Conservation (phyloP, 2,113 vertebrate genomes). For the Nycticebus coucang region DNA sequence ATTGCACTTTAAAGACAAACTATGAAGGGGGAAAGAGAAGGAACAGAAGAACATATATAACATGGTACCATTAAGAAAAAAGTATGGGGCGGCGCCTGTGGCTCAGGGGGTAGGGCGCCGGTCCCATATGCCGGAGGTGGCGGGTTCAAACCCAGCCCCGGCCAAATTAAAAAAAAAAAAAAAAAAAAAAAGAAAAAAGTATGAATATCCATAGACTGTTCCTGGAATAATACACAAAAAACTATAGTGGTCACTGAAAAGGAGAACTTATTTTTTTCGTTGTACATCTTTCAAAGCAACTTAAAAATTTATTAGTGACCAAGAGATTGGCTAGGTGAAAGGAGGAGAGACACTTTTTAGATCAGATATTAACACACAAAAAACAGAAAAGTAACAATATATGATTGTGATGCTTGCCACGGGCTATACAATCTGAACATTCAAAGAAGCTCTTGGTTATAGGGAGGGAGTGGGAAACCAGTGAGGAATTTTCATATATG, state of each 20-base stretch:
- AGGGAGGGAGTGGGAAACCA: neutral
- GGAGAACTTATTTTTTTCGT: conserved; percentile 11
- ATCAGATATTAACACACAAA: neutral
- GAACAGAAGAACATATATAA: neutral
- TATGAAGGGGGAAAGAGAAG: neutral
- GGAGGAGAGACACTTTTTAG: conserved; percentile 17
- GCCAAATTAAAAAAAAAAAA: too few species aligned
- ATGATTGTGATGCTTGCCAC: neutral
- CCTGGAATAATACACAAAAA: neutral
- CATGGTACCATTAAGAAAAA: neutral
- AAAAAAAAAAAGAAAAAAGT: too few species aligned
- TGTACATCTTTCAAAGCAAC: conserved; percentile 7
- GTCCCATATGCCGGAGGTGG: too few species aligned
- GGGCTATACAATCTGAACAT: neutral
- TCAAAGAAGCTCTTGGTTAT: neutral
- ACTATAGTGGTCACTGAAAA: neutral
- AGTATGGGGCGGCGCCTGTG: too few species aligned
- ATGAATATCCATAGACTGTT: neutral
- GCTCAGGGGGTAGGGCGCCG: too few species aligned
- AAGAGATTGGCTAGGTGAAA: neutral
- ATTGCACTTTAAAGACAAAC: conserved; percentile 37
- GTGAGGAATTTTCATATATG: neutral
- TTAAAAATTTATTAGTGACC: conserved; percentile 22
- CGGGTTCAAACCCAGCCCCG: too few species aligned
- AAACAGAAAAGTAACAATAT: neutral